Percentiles rank a stretch among this genome's conserved stretches.
These are phyloP conservation scores for Spodoptera litura DNA, from an alignment of 1,140 invertebrate species.

Conservation along the genomic window DNA sequence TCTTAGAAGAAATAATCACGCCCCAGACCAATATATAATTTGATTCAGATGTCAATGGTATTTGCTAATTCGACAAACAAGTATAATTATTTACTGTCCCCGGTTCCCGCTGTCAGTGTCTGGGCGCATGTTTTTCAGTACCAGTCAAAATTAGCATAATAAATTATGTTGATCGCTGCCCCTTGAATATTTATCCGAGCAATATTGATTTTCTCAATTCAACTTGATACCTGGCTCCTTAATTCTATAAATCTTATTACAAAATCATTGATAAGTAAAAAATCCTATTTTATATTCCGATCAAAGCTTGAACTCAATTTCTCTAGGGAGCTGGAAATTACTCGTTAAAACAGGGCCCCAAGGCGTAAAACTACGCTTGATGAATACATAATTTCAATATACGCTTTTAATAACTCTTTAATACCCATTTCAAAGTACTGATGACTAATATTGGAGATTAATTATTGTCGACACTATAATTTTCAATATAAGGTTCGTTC, in stretches of 20 bases:
- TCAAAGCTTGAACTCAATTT: constrained; percentile 50
- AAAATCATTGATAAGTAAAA: constrained; percentile 35
- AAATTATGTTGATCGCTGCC: constrained; percentile 26
- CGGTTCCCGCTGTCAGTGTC: background rate
- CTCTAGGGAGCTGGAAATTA: constrained; percentile 55
- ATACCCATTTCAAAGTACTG: constrained; percentile 47
- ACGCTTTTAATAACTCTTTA: constrained; percentile 38
- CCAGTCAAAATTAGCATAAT: constrained; percentile 25
- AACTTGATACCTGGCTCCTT: constrained; percentile 3
- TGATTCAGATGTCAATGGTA: background rate
- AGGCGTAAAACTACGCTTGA: constrained; percentile 49
- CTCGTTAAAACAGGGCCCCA: constrained; percentile 55
- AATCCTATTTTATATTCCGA: constrained; percentile 48
- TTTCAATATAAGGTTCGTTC: background rate
- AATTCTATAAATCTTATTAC: constrained; percentile 22
- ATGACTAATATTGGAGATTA: constrained; percentile 35
- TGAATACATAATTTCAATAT: constrained; percentile 66
- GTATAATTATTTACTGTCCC: background rate
- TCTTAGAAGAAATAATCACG: too few species aligned
- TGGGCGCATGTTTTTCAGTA: constrained; percentile 17
- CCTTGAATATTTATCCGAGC: constrained; percentile 2
- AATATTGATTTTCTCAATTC: constrained; percentile 23
- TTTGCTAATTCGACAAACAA: background rate
- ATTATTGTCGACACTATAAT: background rate
- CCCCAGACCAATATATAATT: too few species aligned